phyloP scores from a whole-genome alignment of 2,888 invertebrate species.

The Emesis furor region DNA sequence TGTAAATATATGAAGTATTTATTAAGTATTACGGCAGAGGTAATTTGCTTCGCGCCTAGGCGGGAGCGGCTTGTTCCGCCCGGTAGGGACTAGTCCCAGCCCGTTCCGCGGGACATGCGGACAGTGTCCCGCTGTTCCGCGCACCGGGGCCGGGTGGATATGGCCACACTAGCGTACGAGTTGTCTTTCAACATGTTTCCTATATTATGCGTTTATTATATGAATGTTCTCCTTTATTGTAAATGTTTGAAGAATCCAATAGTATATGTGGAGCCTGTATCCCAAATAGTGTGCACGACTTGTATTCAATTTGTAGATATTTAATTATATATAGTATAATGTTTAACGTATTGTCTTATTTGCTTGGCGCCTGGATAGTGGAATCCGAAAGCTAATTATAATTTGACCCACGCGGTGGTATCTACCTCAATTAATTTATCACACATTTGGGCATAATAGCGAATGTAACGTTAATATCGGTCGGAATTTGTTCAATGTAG shows the following conservation, averaged over 20 bases:
- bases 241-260: conserved; percentile 88
- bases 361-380: conserved; percentile 86
- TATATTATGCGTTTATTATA: conserved; percentile 91
- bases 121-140: conserved; percentile 30
- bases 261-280: conserved; percentile 84
- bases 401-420: conserved; percentile 88
- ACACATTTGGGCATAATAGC: conserved; percentile 91
- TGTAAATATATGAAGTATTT: conserved; percentile 89
- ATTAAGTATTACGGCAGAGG: conserved; percentile 84
- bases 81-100: conserved; percentile 30
- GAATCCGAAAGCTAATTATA: conserved; percentile 87
- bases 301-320: conserved; percentile 91
- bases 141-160: conserved; percentile 64
- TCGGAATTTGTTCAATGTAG: conserved; percentile 89
- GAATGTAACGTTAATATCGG: conserved; percentile 87
- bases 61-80: conserved; percentile 55
- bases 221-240: conserved; percentile 91
- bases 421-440: conserved; percentile 92
- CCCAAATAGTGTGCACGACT: conserved; percentile 89
- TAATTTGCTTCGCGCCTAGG: conserved; percentile 89
- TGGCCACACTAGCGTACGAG: conserved; percentile 79
- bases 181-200: conserved; percentile 89
- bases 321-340: conserved; percentile 92
- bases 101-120: conserved; percentile 1
- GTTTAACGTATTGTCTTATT: conserved; percentile 89